These are phyloP conservation scores for Balaeniceps rex DNA, from an alignment of 2,113 vertebrate species.

Conservation along the genomic window DNA sequence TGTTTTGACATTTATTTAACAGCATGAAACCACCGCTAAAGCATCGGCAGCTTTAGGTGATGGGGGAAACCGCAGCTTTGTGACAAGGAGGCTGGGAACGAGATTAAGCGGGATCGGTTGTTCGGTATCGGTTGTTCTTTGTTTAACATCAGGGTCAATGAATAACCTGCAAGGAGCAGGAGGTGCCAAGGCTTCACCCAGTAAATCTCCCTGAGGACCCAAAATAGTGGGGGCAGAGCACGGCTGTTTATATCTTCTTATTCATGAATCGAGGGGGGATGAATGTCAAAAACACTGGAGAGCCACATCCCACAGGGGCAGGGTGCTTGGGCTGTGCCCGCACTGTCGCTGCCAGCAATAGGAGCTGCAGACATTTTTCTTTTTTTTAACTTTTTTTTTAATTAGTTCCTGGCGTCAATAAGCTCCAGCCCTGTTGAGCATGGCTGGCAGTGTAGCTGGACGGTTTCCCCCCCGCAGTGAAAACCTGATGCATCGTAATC, in stretches of 20 bases:
- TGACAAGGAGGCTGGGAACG: not conserved
- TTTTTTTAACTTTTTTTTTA: fast-evolving
- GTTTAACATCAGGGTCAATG: not conserved
- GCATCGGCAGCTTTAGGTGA: fast-evolving
- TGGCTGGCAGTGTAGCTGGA: not conserved
- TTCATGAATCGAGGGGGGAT: fast-evolving
- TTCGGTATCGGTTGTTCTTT: not conserved
- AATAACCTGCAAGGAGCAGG: not conserved
- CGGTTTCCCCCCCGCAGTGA: not conserved
- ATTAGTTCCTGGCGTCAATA: not conserved
- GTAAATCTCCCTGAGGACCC: not conserved
- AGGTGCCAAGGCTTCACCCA: not conserved
- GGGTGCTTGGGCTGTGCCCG: not conserved
- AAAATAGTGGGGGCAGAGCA: not conserved
- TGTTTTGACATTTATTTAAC: fast-evolving
- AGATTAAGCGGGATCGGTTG: too few relatives aligned
- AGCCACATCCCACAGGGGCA: not conserved
- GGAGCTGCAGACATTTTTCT: not conserved
- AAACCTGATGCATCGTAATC: not conserved
- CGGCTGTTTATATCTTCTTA: not conserved
- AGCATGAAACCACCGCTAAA: fast-evolving
- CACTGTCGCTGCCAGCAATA: not conserved
- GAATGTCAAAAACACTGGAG: not conserved
- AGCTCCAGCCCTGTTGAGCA: not conserved
- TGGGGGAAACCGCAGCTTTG: not conserved